phyloP scores from a whole-genome alignment of 2,888 invertebrate genomes.

The Lasioglossum vierecki region DNA sequence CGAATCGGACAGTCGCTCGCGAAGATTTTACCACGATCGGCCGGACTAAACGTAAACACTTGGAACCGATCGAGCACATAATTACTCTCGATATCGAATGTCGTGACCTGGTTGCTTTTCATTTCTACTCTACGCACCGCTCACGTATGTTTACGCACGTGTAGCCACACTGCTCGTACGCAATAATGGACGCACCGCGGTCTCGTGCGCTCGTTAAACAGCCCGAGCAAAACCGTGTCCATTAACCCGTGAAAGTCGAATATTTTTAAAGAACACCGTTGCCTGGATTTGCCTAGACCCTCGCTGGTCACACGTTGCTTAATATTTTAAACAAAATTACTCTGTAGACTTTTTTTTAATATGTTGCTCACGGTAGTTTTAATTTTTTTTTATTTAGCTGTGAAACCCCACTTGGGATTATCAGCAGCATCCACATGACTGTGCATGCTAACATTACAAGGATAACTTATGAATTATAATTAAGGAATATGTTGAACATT shows the following conservation, averaged over 20 bases:
- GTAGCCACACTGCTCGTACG: constrained; percentile 27
- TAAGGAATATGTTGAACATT: too few relatives aligned
- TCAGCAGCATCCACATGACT: too few relatives aligned
- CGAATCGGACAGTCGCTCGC: neutral
- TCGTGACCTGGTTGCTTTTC: constrained; percentile 59
- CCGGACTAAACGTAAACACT: constrained; percentile 13
- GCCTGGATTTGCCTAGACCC: neutral
- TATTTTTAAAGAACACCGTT: neutral
- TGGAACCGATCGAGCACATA: constrained; percentile 44
- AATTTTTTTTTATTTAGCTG: too few relatives aligned
- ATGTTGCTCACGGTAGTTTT: too few relatives aligned
- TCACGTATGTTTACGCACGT: constrained; percentile 56
- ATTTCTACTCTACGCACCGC: constrained; percentile 27
- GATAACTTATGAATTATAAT: too few relatives aligned
- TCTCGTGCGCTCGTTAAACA: constrained; percentile 37
- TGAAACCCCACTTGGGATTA: too few relatives aligned
- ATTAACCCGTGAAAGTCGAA: constrained; percentile 33
- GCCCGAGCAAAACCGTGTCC: constrained; percentile 16
- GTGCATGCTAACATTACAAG: too few relatives aligned
- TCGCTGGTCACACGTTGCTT: neutral
- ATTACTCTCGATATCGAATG: constrained; percentile 35
- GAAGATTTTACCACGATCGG: neutral
- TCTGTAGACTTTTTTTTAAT: too few relatives aligned
- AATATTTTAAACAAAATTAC: neutral
- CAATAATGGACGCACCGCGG: constrained; percentile 2